These are phyloP conservation scores for Dromococcyx pavoninus DNA, from an alignment of 2,797 vertebrate genomes.

Conservation along the genomic window DNA sequence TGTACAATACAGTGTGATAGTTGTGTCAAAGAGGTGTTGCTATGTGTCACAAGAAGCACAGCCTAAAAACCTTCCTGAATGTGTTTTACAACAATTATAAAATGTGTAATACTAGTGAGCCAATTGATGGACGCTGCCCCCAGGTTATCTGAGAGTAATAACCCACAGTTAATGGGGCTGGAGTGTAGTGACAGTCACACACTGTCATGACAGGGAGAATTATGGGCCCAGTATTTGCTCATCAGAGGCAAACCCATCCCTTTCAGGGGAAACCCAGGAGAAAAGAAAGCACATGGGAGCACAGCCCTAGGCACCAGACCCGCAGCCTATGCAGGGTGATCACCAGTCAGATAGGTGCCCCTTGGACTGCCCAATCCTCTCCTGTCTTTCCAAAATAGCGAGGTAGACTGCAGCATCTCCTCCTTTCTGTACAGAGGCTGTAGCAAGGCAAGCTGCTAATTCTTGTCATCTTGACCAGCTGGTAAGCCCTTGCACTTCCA, in stretches of 20 bases:
- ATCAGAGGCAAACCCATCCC: neutral
- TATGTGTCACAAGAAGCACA: neutral
- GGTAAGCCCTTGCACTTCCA: neutral
- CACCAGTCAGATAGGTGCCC: neutral
- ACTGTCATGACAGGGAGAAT: neutral
- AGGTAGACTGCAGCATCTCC: neutral
- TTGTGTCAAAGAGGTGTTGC: neutral
- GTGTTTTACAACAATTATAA: neutral
- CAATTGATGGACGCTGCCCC: neutral
- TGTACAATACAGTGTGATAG: neutral
- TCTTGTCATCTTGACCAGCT: neutral
- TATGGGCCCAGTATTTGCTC: fast-evolving
- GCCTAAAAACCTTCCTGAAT: neutral
- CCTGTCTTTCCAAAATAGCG: fast-evolving
- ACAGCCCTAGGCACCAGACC: neutral
- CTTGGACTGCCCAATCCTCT: neutral
- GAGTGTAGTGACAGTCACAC: neutral
- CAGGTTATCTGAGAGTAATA: neutral
- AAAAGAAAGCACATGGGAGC: neutral
- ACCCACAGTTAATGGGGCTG: neutral
- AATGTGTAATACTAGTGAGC: neutral
- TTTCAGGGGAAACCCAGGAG: neutral
- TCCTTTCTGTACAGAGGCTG: neutral
- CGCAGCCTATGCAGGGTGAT: fast-evolving
- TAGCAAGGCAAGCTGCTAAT: neutral